These are phyloP conservation scores for Druon quercuslanigerum DNA, from an alignment of 1,140 invertebrate genomes.

Conservation along the genomic window DNA sequence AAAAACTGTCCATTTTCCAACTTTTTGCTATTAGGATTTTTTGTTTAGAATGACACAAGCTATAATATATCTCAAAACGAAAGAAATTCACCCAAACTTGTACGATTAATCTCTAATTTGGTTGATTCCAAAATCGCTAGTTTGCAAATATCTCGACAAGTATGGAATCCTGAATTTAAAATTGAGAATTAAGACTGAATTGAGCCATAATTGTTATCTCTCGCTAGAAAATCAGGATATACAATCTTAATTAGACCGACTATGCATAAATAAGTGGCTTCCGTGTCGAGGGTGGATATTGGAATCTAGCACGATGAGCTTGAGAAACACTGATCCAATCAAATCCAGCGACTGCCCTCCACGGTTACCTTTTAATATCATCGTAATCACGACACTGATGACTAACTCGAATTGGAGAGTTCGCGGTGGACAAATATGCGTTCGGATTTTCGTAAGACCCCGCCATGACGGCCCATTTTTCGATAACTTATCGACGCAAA, in stretches of 20 bases:
- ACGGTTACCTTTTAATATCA: slow-evolving; percentile 48
- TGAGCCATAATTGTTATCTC: background rate
- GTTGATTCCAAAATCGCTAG: no score
- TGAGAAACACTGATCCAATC: slow-evolving; percentile 67
- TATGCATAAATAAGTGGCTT: slow-evolving; percentile 13
- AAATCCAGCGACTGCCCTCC: slow-evolving; percentile 39
- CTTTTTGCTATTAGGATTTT: no score
- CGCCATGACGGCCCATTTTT: background rate
- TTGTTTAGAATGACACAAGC: no score
- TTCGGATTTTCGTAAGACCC: slow-evolving; percentile 28
- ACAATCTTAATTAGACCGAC: slow-evolving; percentile 31
- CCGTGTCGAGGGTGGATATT: slow-evolving; percentile 26
- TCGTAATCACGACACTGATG: slow-evolving; percentile 25
- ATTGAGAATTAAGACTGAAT: background rate
- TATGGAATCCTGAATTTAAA: no score
- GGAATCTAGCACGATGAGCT: slow-evolving; percentile 47
- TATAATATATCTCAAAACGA: no score
- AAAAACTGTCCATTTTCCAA: no score
- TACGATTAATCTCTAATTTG: no score
- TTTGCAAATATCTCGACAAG: no score
- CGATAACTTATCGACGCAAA: background rate
- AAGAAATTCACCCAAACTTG: no score
- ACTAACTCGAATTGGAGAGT: slow-evolving; percentile 20
- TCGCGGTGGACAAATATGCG: slow-evolving; percentile 25
- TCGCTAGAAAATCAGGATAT: slow-evolving; percentile 17